Evolutionary conservation across 1,140 invertebrate species (phyloP), one percentile per base, ranked within the genome.

Genomic region (Heliconius himera): DNA sequence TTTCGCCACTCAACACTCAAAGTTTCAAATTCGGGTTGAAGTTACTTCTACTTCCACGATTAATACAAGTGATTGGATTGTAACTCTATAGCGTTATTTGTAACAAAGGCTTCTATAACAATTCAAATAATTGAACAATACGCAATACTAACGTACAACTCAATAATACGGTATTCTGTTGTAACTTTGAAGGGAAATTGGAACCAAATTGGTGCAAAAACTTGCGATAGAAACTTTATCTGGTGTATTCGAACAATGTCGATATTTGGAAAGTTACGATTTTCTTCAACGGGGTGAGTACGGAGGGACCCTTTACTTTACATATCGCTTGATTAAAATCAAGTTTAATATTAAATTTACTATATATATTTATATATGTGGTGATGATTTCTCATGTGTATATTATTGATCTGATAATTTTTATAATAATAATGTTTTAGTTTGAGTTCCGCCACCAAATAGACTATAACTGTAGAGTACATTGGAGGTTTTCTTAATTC

Each of bases 201-300:
- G 29, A 66, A 66, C 60, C 60, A 66, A 66, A 66, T 66, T 26
- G 60, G 60, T 16, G 60, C 60, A 66, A 66, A 66, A 66, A 66
- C 22, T 66, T 66, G 9, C 11, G 60, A 66, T 66, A 16, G 9
- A 16, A 66, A 66, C 60, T 66, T 66, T 29, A 16, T 66, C 60
- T 66, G 26, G 26, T 26, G 8, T 66, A 66, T 66, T 66, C 60
- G 13, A 29, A 66, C 22, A 66, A 66, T 66, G 60, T 66, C 16
- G 5, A 66, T 29, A 66, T 29, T 66, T 66, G 60, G 13, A 66
- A 26, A 66, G 60, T 66, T 66, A 29, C 60, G n/a, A 60, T 66
- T 29, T 66, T 66, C 60, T 66, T 66, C 26, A 29, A 26, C 22
- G 22, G 60, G 3, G 29, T n/a, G 54, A n/a, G n/a, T 60, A 66